Evolutionary conservation across 2,888 invertebrate genomes (phyloP), one percentile per base, ranked within the genome.

Genomic region (Bugula neritina): DNA sequence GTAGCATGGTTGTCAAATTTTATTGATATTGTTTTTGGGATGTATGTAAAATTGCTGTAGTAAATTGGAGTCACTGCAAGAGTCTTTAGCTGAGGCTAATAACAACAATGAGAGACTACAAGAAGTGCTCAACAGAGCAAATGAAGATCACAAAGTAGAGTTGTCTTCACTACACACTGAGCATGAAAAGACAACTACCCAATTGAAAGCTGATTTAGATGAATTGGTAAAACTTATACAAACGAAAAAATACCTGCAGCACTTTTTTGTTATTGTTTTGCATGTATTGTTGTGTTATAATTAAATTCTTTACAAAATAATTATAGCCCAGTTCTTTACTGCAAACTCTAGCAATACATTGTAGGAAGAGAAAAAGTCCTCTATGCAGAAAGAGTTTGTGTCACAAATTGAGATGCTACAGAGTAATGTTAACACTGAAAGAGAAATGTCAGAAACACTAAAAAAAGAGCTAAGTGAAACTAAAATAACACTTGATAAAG

Each of bases 31-130:
- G n/a, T n/a, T n/a, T n/a, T n/a, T n/a, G n/a, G n/a, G n/a, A n/a
- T n/a, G n/a, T n/a, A n/a, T n/a, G n/a, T n/a, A n/a, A n/a, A n/a
- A n/a, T 21, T 63, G 27, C 27, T 79, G 23, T 78, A 83, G 83
- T 80, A 82, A 80, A 77, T 71, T 82, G 73, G 80, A 80, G 80
- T 81, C 80, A 73, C 79, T 80, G 79, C 82, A 80, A 79, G 80
- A 78, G 75, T 80, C 78, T 79, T 81, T 82, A 80, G 81, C 79
- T 77, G 80, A 75, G 78, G 81, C 78, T 80, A 79, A 80, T 76
- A 82, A 81, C 79, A 80, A 78, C 77, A 78, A 79, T 78, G 79
- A 78, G 78, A 80, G 77, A 76, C 78, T 80, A 73, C 79, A 77
- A 69, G 80, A 80, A 72, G 72, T 75, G 54, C 72, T 79, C 71